Evolutionary conservation across 2,113 vertebrate genomes (phyloP).

Genomic region (Indri indri): DNA sequence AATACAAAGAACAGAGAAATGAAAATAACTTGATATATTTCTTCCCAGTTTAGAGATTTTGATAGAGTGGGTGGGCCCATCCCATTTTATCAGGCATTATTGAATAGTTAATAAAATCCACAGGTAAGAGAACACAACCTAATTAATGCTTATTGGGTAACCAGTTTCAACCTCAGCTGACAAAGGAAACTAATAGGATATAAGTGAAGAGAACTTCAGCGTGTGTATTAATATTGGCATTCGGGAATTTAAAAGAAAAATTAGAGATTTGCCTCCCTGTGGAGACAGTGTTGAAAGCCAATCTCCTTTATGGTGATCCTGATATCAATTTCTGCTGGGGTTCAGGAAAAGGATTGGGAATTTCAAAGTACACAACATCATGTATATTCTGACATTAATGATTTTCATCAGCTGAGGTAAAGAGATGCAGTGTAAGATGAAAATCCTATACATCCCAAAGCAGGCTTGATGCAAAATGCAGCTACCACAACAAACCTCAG

Average conservation of each 20-base stretch:
- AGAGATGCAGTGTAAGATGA: not conserved
- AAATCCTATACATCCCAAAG: slow-evolving; percentile 37
- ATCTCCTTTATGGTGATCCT: slow-evolving; percentile 26
- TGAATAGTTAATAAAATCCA: slow-evolving; percentile 36
- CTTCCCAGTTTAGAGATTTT: slow-evolving; percentile 20
- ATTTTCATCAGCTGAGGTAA: slow-evolving; percentile 51
- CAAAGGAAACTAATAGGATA: slow-evolving; percentile 21
- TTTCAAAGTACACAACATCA: slow-evolving; percentile 21
- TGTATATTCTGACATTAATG: slow-evolving; percentile 45
- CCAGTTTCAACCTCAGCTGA: slow-evolving; percentile 31
- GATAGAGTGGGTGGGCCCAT: not conserved
- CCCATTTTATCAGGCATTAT: slow-evolving; percentile 34
- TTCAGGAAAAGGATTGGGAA: slow-evolving; percentile 1
- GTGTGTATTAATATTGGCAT: slow-evolving; percentile 21
- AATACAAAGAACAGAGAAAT: not conserved
- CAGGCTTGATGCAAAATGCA: slow-evolving; percentile 59
- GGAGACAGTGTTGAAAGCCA: slow-evolving; percentile 54
- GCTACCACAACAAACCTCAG: slow-evolving; percentile 64
- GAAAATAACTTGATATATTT: not conserved
- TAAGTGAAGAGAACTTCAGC: slow-evolving; percentile 43
- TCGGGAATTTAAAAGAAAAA: not conserved
- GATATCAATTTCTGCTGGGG: slow-evolving; percentile 53
- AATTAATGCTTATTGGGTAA: slow-evolving; percentile 21
- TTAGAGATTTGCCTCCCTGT: not conserved
- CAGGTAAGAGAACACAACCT: slow-evolving; percentile 24